Conservation (phyloP, 2,113 vertebrate genomes). For the Numida meleagris region DNA sequence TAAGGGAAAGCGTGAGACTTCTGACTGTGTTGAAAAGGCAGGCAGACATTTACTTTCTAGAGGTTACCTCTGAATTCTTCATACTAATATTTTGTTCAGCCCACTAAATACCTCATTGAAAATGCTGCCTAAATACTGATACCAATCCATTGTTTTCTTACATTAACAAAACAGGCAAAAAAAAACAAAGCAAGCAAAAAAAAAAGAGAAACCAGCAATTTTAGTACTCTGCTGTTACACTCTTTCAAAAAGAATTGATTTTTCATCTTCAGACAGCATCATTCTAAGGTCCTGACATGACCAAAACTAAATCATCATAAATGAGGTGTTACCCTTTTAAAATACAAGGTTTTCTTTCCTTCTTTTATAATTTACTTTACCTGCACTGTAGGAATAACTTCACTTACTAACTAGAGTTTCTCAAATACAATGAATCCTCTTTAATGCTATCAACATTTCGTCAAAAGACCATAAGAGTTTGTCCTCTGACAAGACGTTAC, state of each 20-base stretch:
- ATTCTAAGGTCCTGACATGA: background rate
- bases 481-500: background rate
- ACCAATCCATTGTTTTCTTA: background rate
- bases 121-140: background rate
- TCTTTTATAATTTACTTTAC: background rate
- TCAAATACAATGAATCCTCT: background rate
- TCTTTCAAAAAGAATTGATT: background rate
- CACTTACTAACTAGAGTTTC: background rate
- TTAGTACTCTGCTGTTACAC: background rate
- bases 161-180: background rate
- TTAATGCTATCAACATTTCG: background rate
- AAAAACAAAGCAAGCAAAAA: too few relatives aligned
- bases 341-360: background rate
- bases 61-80: background rate
- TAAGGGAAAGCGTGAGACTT: background rate
- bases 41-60: background rate
- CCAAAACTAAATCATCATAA: background rate
- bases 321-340: background rate
- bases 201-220: background rate
- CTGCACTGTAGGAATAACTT: background rate
- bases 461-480: background rate
- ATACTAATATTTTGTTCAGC: background rate
- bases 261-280: background rate
- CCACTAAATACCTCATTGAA: background rate
- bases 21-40: background rate